These are phyloP conservation scores for Paramisgurnus dabryanus DNA, from an alignment of 2,113 vertebrate genomes.

Conservation along the genomic window DNA sequence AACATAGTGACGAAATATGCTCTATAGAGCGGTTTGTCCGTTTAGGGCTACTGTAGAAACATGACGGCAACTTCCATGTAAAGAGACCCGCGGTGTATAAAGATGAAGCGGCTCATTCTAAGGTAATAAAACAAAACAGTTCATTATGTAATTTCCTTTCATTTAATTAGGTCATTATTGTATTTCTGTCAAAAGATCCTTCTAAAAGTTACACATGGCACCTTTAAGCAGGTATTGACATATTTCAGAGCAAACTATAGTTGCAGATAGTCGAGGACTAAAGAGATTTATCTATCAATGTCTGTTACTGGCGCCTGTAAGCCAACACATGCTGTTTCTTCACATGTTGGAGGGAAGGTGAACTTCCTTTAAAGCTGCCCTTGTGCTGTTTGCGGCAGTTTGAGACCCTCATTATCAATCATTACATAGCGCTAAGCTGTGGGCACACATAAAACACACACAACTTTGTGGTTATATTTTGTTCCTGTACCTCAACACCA, in stretches of 20 bases:
- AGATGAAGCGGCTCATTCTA: no score
- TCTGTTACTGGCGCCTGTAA: slow-evolving; percentile 22
- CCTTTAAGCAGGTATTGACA: slow-evolving; percentile 4
- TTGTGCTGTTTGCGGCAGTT: slow-evolving; percentile 6
- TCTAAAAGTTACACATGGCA: neutral
- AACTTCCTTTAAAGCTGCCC: slow-evolving; percentile 22
- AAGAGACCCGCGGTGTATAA: no score
- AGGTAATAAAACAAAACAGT: no score
- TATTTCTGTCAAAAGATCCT: no score
- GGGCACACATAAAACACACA: no score
- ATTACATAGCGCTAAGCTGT: neutral
- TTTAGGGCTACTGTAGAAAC: no score
- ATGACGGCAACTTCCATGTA: no score
- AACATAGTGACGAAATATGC: no score
- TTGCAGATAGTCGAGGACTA: slow-evolving; percentile 37
- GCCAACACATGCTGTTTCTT: slow-evolving; percentile 5
- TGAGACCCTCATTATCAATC: slow-evolving; percentile 22
- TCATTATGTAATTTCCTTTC: no score
- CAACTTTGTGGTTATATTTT: neutral
- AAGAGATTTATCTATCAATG: slow-evolving; percentile 34
- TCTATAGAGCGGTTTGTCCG: no score
- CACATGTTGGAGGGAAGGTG: neutral
- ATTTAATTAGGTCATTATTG: no score
- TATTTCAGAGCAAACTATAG: slow-evolving; percentile 10
- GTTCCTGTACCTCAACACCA: slow-evolving; percentile 7